Percentiles rank a stretch among this genome's conserved stretches.
These are phyloP conservation scores for Xiphophorus maculatus DNA, from an alignment of 2,113 vertebrate species.

Conservation along the genomic window DNA sequence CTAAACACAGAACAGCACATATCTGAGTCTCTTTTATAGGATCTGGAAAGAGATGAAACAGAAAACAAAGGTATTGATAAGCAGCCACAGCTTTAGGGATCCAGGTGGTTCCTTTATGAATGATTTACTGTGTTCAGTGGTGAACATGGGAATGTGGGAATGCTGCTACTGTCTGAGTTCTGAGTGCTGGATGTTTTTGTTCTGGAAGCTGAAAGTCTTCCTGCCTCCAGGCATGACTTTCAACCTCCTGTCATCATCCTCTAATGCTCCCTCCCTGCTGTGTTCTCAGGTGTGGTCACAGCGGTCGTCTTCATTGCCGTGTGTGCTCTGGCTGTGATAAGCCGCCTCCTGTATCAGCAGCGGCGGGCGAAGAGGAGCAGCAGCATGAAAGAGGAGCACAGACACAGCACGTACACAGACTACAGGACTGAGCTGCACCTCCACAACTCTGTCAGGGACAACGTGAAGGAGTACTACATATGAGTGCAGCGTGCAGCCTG, in stretches of 20 bases:
- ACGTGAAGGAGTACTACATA: slow-evolving; percentile 97
- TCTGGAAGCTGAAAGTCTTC: background rate
- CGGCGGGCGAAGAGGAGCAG: slow-evolving; percentile 85
- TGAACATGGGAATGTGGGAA: background rate
- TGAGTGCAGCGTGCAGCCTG: slow-evolving; percentile 69
- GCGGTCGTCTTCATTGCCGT: slow-evolving; percentile 91
- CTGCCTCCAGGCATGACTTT: background rate
- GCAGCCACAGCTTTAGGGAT: background rate
- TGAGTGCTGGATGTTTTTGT: background rate
- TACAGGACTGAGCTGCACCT: slow-evolving; percentile 92
- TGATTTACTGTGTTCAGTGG: background rate
- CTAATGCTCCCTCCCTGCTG: slow-evolving; percentile 9
- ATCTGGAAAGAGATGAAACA: background rate
- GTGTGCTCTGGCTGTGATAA: slow-evolving; percentile 88
- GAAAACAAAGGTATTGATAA: background rate
- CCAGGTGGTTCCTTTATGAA: background rate
- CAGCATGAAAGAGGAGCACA: slow-evolving; percentile 84
- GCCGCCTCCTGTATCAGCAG: slow-evolving; percentile 91
- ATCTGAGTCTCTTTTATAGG: background rate
- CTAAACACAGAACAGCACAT: background rate
- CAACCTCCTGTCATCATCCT: background rate
- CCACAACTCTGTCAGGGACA: slow-evolving; percentile 90
- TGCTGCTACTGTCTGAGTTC: background rate
- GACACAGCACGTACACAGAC: slow-evolving; percentile 84
- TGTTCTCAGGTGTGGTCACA: slow-evolving; percentile 86